These are phyloP conservation scores for Drosophila flavopinicola DNA, from an alignment of 2,888 invertebrate species.

Conservation along the genomic window DNA sequence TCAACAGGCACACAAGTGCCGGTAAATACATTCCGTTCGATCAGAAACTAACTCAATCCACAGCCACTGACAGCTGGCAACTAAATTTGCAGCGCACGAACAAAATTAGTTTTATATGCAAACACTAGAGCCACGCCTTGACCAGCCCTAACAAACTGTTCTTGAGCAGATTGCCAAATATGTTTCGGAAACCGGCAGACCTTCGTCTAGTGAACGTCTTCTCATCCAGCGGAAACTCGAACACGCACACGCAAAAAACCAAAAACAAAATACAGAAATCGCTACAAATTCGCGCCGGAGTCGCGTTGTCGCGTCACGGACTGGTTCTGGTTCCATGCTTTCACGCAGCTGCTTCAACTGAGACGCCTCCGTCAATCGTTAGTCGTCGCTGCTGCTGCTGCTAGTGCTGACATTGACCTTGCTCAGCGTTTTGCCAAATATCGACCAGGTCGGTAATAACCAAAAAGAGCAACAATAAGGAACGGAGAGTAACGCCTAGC, in stretches of 20 bases:
- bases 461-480: no score
- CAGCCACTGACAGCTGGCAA: slow-evolving; percentile 22
- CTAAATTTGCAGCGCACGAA: slow-evolving; percentile 45
- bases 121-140: slow-evolving; percentile 30
- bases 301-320: slow-evolving; percentile 62
- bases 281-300: slow-evolving; percentile 15
- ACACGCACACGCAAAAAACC: slow-evolving; percentile 1
- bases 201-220: slow-evolving; percentile 49
- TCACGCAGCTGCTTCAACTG: slow-evolving; percentile 33
- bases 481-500: neutral
- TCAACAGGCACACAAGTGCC: slow-evolving; percentile 35
- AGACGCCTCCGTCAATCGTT: slow-evolving; percentile 8
- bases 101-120: slow-evolving; percentile 60
- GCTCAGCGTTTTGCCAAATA: slow-evolving; percentile 45
- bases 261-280: neutral
- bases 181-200: slow-evolving; percentile 62
- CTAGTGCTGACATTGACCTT: slow-evolving; percentile 71
- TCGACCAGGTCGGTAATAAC: slow-evolving; percentile 9
- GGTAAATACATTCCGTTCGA: slow-evolving; percentile 42
- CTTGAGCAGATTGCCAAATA: slow-evolving; percentile 65
- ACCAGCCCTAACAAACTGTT: slow-evolving; percentile 47
- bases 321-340: slow-evolving; percentile 62
- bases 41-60: slow-evolving; percentile 19
- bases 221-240: slow-evolving; percentile 17
- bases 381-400: neutral